Percentiles rank a stretch among this genome's conserved stretches.
Conservation (phyloP, 2,113 vertebrate species). For the Burhinus oedicnemus region DNA sequence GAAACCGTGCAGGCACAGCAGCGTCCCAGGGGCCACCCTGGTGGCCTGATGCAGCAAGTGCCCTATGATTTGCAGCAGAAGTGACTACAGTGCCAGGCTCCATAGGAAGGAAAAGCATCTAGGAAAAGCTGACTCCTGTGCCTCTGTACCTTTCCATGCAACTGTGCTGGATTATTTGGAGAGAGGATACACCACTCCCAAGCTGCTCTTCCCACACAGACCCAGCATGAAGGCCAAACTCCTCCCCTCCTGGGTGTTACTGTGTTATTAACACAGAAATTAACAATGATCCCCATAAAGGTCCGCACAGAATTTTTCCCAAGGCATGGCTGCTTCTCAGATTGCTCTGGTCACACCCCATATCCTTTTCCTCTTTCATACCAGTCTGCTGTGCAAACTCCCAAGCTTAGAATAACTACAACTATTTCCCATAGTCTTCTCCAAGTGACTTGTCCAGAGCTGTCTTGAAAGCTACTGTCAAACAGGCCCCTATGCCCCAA, state of each 20-base stretch:
- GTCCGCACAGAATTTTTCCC: not conserved
- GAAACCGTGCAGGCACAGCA: not conserved
- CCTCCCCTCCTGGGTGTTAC: not conserved
- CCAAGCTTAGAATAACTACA: not conserved
- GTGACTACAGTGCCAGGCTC: not conserved
- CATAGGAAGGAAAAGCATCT: not conserved
- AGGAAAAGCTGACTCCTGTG: not conserved
- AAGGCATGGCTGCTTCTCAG: not conserved
- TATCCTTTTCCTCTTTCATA: not conserved
- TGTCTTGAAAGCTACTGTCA: not conserved
- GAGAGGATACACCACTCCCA: not conserved
- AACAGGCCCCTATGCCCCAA: not conserved
- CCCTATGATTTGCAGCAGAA: not conserved
- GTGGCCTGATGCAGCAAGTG: not conserved
- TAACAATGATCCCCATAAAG: not conserved
- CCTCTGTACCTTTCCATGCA: accelerated
- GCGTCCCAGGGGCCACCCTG: not conserved
- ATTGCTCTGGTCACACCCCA: not conserved
- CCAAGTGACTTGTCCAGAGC: not conserved
- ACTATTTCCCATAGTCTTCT: not conserved
- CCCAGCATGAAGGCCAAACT: not conserved
- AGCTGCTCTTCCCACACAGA: not conserved
- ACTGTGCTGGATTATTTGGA: not conserved
- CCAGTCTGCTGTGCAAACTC: not conserved
- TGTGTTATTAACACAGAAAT: not conserved